Evolutionary conservation across 2,113 vertebrate species (phyloP), one percentile per base, ranked within the genome.

Genomic region (Dicrurus megarhynchus): DNA sequence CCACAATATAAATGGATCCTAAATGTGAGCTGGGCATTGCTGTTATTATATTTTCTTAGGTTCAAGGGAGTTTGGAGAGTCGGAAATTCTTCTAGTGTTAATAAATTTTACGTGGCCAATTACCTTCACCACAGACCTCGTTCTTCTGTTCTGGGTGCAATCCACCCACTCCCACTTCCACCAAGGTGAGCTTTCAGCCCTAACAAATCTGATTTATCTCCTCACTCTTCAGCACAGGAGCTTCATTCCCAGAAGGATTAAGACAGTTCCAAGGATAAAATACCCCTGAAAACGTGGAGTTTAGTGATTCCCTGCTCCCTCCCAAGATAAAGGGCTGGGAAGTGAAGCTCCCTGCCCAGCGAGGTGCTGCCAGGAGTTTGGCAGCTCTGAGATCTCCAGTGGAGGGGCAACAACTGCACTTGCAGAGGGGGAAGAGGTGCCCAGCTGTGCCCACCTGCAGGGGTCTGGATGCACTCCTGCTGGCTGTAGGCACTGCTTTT

Each of bases 401-500:
- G 22, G 41, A 81, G 12, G 13, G 39, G 18, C 1, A 3, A 1
- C 9, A 55, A 2, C 1, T 1, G 0, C 59, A 15, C 6, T 3
- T 21, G 1, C 59, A 65, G 41, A 8, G 49, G 49, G 35, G 28
- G 6, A 13, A 2, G 8, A 7, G 4, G 0, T 3, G 20, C 10
- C 39, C 6, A 41, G 23, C 32, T 67, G 9, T 13, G 84, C 91
- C 59, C 95, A 97, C 97, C 97, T 93, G 52, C 47, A 46, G 81
- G 82, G 60, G 95, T 98, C n/a, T 41, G 52, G 78, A 96, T 53
- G 28, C 98, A 98, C 11, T 95, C 13, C 26, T 12, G 50, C 11
- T 75, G 63, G 78, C 97, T 98, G 53, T 95, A 98, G 32, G 1
- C 18, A 50, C 97, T 86, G 84, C 89, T 97, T 12, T 71, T 95